Base-by-base conservation (phyloP, 2,888 invertebrate genomes). In the Lysandra coridon region DNA sequence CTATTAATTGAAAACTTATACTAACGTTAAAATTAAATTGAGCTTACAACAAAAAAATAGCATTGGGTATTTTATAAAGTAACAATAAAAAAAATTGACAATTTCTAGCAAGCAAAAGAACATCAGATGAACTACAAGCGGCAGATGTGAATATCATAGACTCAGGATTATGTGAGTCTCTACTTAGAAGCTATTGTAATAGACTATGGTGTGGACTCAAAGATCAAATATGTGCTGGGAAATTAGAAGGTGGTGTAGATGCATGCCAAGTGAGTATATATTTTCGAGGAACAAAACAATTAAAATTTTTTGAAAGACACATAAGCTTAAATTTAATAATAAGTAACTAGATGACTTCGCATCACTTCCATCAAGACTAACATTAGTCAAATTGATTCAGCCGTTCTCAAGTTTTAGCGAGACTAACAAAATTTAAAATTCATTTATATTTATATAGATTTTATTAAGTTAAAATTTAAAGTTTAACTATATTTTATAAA, bases 221-320 rank as follows among this genome's bases (percentile, higher is more conserved):
- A 75, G 49, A 75, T 49, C 75, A 75, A 49, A 75, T 75, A 75
- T 75, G 75, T 75, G 75, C 75, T n/a, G 73, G 40, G 10, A 73
- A 73, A 73, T 40, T 73, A 73, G 40, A 73, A 73, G 37, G 73
- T 40, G 75, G 75, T 49, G 73, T 73, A 73, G 73, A 73, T 73
- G 73, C 73, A 37, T 73, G 74, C 40, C 74, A 74, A 74, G 74
- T 74, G 74, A 74, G 74, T 74, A 23, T 44, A 23, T 30, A 62
- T 62, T 23, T n/a, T 60, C 6, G 23, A 60, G 60, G 4, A 5
- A 60, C 60, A 60, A 60, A 4, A 17, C 60, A 60, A 14, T 6
- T 23, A 7, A 23, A 69, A 14, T 10, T 1, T 53, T 14, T 12
- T 53, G 14, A 53, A 53, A 53, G 53, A 53, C 53, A 53, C 10